Base-by-base conservation (phyloP, 2,888 invertebrate species). In the Furcula furcula region DNA sequence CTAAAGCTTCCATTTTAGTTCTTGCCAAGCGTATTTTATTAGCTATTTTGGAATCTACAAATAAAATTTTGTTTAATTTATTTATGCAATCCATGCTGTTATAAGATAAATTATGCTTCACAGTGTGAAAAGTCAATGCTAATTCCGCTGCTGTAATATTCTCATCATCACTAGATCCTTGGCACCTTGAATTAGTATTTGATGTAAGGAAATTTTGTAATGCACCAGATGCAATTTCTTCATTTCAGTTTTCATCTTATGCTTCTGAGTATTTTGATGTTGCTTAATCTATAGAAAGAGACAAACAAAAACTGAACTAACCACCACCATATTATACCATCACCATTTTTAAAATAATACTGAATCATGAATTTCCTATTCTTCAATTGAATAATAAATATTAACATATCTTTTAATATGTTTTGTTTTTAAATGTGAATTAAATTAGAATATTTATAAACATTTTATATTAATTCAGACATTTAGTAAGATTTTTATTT, bases 111-210 rank as follows among this genome's bases (percentile, higher is more conserved):
- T 54, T 53, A 40, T 58, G 53, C 26, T 55, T 55, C 1, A 57
- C 51, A 27, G 46, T 46, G 29, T 54, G 52, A 33, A 29, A 54
- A 25, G 47, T 44, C 33, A 47, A 30, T 2, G 56, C 39, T 41
- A 52, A 19, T 34, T 49, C 30, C 11, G 30, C 13, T 1, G 22
- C 30, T 26, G 14, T 14, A 30, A 30, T 13, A 30, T 30, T 30
- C 1, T 30, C 21, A 21, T 30, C 13, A 5, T 30, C 30, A 30
- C 16, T 16, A 16, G 26, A 26, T 26, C 4, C 26, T 26, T 4
- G 26, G 6, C 6, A 16, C 14, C 26, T 26, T 26, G 26, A 26
- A n/a, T n/a, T n/a, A n/a, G 7, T 13, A 14, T 4, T 14, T 26
- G 26, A 7, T 7, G 26, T 26, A 4, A 26, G n/a, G n/a, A 26